These are phyloP conservation scores for Tenthredo scrophulariae DNA, from an alignment of 2,888 invertebrate species.

Conservation along the genomic window DNA sequence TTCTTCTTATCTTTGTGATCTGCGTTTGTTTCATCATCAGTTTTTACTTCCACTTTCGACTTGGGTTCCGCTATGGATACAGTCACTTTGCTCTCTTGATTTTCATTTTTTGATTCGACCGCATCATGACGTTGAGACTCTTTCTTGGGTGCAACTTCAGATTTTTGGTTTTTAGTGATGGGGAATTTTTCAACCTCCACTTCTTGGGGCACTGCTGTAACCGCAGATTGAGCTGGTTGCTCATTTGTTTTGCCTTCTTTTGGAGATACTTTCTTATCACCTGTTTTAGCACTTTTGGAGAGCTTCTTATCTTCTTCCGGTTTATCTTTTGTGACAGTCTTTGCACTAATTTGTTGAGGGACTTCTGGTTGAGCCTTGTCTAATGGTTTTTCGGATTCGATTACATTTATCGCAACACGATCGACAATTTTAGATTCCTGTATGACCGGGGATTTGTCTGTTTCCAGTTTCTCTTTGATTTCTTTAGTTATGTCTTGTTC, in stretches of 20 bases:
- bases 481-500: background rate
- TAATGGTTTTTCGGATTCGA: constrained; percentile 9
- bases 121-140: background rate
- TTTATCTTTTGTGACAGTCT: constrained; percentile 19
- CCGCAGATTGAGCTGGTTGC: background rate
- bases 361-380: background rate
- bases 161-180: background rate
- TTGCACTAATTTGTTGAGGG: background rate
- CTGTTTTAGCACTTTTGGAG: background rate
- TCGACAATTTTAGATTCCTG: constrained; percentile 9
- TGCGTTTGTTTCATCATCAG: constrained; percentile 50
- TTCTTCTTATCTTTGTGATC: constrained; percentile 34
- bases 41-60: constrained; percentile 15
- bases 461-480: background rate
- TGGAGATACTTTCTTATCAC: background rate
- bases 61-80: background rate
- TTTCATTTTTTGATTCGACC: background rate
- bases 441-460: background rate
- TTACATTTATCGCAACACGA: background rate
- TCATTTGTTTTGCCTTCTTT: background rate
- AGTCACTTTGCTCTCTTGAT: background rate
- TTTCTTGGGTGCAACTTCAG: background rate
- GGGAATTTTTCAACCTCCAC: background rate
- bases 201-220: background rate
- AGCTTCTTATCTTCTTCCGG: background rate